A percentile compares a stretch with the other conserved stretches of the same genome.
phyloP scores from a whole-genome alignment of 2,797 vertebrate species.

The Cynodonichthys magdalenae region DNA sequence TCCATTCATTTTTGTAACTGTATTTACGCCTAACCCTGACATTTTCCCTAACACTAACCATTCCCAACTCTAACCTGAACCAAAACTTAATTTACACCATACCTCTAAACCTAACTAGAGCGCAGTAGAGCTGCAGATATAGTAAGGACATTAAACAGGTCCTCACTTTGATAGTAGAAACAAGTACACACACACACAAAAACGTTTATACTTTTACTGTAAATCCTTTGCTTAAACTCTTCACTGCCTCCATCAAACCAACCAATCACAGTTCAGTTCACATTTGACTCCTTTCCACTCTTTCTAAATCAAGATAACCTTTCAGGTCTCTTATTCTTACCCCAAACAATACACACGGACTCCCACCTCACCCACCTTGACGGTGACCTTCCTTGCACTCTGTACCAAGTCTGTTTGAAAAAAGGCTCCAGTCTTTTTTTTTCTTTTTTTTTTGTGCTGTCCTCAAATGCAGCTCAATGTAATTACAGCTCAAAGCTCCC shows the following conservation, averaged over 20 bases:
- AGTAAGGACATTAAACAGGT: too few species aligned
- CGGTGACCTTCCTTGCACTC: conserved; percentile 49
- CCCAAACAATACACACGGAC: background rate
- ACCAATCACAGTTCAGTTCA: conserved; percentile 8
- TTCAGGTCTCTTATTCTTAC: background rate
- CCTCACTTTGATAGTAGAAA: too few species aligned
- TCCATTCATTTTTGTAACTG: too few species aligned
- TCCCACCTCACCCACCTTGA: conserved; percentile 17
- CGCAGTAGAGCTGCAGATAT: too few species aligned
- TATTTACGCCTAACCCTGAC: too few species aligned
- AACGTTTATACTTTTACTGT: too few species aligned
- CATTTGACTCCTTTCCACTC: background rate
- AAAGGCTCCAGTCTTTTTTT: conserved; percentile 46
- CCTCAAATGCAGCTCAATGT: conserved; percentile 65
- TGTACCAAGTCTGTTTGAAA: conserved; percentile 56
- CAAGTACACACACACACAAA: too few species aligned
- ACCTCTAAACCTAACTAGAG: too few species aligned
- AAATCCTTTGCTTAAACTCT: too few species aligned
- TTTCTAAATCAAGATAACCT: conserved; percentile 17
- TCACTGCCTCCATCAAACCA: background rate
- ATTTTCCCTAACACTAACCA: too few species aligned
- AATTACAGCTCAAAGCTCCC: conserved; percentile 65
- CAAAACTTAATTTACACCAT: too few species aligned
- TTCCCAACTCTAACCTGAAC: too few species aligned
- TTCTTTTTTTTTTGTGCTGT: conserved; percentile 55